Evolutionary conservation across 2,888 invertebrate genomes (phyloP).

Genomic region (Falcaria lacertinaria): DNA sequence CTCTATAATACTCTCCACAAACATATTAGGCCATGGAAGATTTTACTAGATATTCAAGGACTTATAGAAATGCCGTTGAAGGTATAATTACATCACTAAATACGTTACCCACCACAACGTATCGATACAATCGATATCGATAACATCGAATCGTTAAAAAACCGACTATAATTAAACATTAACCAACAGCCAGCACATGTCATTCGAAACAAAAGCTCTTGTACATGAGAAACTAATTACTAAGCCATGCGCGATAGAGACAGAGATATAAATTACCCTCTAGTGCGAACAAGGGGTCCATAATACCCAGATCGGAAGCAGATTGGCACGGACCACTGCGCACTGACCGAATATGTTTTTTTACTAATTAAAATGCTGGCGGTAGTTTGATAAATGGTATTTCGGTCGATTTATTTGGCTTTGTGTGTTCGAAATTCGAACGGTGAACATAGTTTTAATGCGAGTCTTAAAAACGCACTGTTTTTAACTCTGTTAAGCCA

Average conservation of each 20-base stretch:
- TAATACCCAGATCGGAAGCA: conserved; percentile 62
- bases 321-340: conserved; percentile 73
- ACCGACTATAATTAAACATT: conserved; percentile 55
- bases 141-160: conserved; percentile 52
- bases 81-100: conserved; percentile 11
- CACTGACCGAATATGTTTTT: conserved; percentile 62
- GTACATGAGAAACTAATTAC: conserved; percentile 76
- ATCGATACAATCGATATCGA: conserved; percentile 44
- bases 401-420: conserved; percentile 61
- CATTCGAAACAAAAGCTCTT: conserved; percentile 68
- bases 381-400: conserved; percentile 62
- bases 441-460: background rate
- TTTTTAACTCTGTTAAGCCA: background rate
- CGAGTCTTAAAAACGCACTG: background rate
- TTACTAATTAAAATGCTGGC: conserved; percentile 72
- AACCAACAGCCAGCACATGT: conserved; percentile 68
- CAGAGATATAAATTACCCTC: conserved; percentile 9
- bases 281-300: conserved; percentile 33
- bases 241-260: conserved; percentile 37
- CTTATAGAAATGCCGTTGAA: too few species aligned
- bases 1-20: too few species aligned
- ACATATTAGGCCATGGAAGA: too few species aligned
- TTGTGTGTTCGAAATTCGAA: conserved; percentile 28
- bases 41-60: too few species aligned
- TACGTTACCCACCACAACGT: conserved; percentile 27